Evolutionary conservation across 2,797 vertebrate genomes (phyloP), one percentile per base, ranked within the genome.

Genomic region (Setipinna tenuifilis): DNA sequence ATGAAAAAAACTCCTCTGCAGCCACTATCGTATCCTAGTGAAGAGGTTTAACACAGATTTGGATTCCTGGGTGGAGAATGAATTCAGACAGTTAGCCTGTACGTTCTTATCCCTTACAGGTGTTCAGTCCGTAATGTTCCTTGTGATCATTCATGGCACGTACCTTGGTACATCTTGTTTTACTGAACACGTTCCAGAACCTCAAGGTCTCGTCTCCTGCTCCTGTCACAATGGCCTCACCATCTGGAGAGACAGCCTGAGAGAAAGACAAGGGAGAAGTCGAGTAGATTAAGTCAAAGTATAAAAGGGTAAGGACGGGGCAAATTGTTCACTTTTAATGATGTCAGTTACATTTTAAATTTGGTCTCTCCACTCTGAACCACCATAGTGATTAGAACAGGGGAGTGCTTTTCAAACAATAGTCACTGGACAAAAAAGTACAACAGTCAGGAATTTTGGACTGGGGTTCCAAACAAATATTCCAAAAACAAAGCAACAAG

Each of bases 111-210:
- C 35, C 0, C 4, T 59, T 59, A 59, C 58, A 59, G 58, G 19
- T 21, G 58, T 59, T 59, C 11, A 19, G 19, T 59, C 17, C 9
- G 58, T 19, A 6, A 59, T 59, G 11, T 59, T 21, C 19, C 3
- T 19, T 21, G 11, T 59, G 58, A 21, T 9, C 31, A 78, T 7
- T 78, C 17, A 21, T 6, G 35, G 25, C 35, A 44, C 54, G 83
- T 89, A 96, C 96, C 95, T 97, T 96, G 81, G 96, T 96, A 92
- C 95, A 97, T 65, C 96, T 95, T 1, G 96, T 96, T 91, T 97
- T 97, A 88, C 95, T 97, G 91, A 97, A 97, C 89, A 97, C 95
- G 35, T 96, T 96, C 96, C 96, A 97, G 92, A 97, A 97, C 85
- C 96, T 94, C 75, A 97, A 93, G 0, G 96, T 96, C 90, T 96